Evolutionary conservation across 2,113 vertebrate species (phyloP).

Genomic region (Gymnobelideus leadbeateri): DNA sequence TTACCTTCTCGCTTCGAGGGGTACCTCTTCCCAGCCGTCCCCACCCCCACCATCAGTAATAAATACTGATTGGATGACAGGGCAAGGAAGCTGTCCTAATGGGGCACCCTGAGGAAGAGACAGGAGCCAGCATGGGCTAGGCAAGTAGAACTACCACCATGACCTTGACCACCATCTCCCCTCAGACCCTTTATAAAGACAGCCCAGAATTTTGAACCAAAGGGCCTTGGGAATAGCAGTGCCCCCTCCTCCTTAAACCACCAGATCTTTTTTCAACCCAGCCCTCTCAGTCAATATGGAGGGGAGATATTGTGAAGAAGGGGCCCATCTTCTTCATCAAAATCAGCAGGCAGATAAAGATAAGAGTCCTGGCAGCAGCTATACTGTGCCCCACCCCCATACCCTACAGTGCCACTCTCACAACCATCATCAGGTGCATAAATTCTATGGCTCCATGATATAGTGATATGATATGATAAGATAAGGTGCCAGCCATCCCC

Average conservation of each 20-base stretch:
- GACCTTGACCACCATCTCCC: background rate
- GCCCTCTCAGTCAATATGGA: background rate
- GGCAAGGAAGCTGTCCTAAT: background rate
- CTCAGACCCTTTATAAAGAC: background rate
- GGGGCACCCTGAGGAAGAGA: background rate
- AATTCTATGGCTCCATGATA: background rate
- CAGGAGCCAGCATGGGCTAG: background rate
- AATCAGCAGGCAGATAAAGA: background rate
- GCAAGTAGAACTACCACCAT: background rate
- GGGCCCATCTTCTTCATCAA: background rate
- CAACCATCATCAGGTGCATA: background rate
- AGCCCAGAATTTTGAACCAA: background rate
- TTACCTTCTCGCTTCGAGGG: conserved; percentile 18
- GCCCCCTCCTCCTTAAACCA: background rate
- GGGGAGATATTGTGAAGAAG: background rate
- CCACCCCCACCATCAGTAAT: background rate
- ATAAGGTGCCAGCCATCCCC: background rate
- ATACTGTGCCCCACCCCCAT: background rate
- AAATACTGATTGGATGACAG: background rate
- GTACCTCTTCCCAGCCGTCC: background rate
- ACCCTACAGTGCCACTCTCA: background rate
- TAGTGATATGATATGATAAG: no score
- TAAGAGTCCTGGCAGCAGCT: background rate
- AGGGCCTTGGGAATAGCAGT: background rate
- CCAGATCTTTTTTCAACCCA: background rate